A percentile compares a stretch with the other conserved stretches of the same genome.
These are phyloP conservation scores for Buceros bicornis DNA, from an alignment of 2,797 vertebrate species.

Conservation along the genomic window DNA sequence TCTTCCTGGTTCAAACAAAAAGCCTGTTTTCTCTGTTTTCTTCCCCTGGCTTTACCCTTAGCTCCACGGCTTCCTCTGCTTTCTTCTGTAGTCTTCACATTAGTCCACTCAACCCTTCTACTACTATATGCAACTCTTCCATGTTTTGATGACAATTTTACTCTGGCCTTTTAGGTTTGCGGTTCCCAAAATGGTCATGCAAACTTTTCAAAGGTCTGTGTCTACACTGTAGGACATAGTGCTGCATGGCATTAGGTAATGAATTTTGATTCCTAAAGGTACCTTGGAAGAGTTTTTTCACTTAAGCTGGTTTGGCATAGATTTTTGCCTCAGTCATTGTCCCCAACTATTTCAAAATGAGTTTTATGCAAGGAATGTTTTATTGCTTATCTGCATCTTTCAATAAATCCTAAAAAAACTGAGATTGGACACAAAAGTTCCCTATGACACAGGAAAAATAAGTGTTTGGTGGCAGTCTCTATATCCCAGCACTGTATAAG, in stretches of 20 bases:
- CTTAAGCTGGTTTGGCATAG: not conserved
- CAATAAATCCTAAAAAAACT: not conserved
- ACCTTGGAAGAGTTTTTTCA: not conserved
- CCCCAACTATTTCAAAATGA: not conserved
- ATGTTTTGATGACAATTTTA: not conserved
- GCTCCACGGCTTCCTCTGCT: not conserved
- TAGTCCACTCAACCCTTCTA: not conserved
- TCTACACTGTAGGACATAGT: not conserved
- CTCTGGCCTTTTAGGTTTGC: not conserved
- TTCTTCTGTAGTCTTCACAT: not conserved
- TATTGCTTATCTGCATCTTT: not conserved
- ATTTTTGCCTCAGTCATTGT: not conserved
- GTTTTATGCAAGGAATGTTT: not conserved
- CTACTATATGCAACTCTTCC: not conserved
- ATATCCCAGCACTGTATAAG: not conserved
- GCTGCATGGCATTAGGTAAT: not conserved
- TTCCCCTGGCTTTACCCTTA: not conserved
- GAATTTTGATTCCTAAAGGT: not conserved
- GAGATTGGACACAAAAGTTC: not conserved
- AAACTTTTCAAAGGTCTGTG: not conserved
- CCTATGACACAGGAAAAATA: not conserved
- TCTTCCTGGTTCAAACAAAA: not conserved
- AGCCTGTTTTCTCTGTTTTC: not conserved
- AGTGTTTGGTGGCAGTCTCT: not conserved
- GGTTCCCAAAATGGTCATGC: not conserved